Conservation (phyloP, 2,797 vertebrate species). For the Brotogeris chrysoptera region DNA sequence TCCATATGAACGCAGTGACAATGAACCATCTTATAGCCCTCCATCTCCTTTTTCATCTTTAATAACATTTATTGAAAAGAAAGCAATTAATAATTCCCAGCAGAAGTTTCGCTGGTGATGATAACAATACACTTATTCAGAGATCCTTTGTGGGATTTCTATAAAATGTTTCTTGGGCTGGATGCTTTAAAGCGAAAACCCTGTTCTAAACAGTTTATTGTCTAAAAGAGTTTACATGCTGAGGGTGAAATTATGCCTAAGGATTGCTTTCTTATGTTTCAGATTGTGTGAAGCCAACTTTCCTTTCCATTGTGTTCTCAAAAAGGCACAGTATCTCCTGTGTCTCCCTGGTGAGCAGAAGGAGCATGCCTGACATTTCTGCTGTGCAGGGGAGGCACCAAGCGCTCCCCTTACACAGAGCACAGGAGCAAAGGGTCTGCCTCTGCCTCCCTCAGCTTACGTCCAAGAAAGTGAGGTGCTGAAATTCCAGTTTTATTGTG, state of each 20-base stretch:
- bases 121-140: background rate
- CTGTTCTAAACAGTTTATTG: background rate
- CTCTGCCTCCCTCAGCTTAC: background rate
- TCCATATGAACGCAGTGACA: background rate
- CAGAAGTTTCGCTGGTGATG: background rate
- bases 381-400: accelerated
- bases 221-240: background rate
- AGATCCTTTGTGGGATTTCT: background rate
- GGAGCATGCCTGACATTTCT: background rate
- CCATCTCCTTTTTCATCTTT: constrained; percentile 2
- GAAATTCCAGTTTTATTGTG: background rate
- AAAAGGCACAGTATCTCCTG: background rate
- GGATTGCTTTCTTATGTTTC: background rate
- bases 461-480: background rate
- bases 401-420: background rate
- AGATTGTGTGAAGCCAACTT: background rate
- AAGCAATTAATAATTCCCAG: background rate
- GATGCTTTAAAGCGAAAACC: background rate
- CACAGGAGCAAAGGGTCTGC: background rate
- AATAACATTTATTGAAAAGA: constrained; percentile 22
- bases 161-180: background rate
- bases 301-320: background rate
- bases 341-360: accelerated
- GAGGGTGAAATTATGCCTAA: constrained; percentile 3
- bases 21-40: background rate